Evolutionary conservation across 2,797 vertebrate species (phyloP).

Genomic region (Esox lucius): DNA sequence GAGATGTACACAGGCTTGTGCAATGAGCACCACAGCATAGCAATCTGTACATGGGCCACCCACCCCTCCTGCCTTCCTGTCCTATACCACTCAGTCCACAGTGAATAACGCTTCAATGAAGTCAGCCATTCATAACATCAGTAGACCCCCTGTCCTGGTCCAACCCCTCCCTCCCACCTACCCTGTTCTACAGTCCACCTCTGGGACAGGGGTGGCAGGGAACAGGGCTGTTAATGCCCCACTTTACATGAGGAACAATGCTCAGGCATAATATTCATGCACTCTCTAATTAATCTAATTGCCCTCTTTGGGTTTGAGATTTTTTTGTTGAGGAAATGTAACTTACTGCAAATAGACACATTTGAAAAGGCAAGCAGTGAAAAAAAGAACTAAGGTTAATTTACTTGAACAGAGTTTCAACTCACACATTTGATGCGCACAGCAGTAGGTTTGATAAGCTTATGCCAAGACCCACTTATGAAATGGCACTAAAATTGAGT

Average conservation of each 20-base stretch:
- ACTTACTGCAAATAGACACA: no score
- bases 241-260: neutral
- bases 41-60: no score
- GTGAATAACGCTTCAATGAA: constrained; percentile 52
- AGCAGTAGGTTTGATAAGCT: neutral
- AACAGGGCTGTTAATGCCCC: constrained; percentile 3
- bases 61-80: neutral
- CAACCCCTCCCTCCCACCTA: constrained; percentile 32
- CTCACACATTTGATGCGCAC: neutral
- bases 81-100: neutral
- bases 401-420: neutral
- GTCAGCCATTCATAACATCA: constrained; percentile 69
- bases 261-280: constrained; percentile 23
- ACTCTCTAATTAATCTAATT: constrained; percentile 5
- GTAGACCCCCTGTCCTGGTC: constrained; percentile 55
- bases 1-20: neutral
- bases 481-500: neutral
- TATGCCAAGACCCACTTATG: neutral
- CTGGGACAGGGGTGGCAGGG: constrained; percentile 10
- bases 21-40: neutral
- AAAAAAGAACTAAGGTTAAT: neutral
- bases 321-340: no score
- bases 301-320: no score
- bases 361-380: neutral
- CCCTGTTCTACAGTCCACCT: constrained; percentile 17